Percentiles rank a stretch among this genome's conserved stretches.
Evolutionary conservation across 2,888 invertebrate genomes (phyloP).

Genomic region (Sminthurinus aureus): DNA sequence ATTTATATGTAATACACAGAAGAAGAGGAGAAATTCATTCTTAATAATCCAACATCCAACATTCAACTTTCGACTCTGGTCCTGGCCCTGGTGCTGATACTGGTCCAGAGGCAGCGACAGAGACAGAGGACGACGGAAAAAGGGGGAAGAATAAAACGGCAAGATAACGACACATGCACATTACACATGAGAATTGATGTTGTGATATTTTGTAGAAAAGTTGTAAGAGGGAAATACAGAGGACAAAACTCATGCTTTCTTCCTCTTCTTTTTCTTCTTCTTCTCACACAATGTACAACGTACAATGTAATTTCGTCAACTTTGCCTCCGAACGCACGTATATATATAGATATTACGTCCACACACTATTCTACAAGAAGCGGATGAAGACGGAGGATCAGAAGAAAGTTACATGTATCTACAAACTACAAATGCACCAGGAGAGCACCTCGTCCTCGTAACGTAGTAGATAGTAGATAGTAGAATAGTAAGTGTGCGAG

Average conservation of each 20-base stretch:
- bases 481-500: no score
- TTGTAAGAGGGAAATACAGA: no score
- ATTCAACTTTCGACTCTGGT: no score
- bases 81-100: neutral
- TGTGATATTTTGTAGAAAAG: no score
- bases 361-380: no score
- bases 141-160: neutral
- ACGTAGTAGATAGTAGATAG: no score
- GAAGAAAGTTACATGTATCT: neutral
- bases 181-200: neutral
- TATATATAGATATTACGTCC: no score
- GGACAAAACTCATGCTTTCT: neutral
- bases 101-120: neutral
- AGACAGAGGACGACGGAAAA: neutral
- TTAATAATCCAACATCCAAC: neutral
- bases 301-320: neutral
- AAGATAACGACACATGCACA: neutral
- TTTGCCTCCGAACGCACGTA: neutral
- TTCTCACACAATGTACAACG: neutral
- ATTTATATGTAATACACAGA: neutral
- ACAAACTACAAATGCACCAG: neutral
- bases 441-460: neutral
- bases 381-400: neutral
- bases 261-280: neutral
- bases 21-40: slow-evolving; percentile 1